Evolutionary conservation across 2,888 invertebrate species (phyloP).

Genomic region (Pristionchus maxplancki): DNA sequence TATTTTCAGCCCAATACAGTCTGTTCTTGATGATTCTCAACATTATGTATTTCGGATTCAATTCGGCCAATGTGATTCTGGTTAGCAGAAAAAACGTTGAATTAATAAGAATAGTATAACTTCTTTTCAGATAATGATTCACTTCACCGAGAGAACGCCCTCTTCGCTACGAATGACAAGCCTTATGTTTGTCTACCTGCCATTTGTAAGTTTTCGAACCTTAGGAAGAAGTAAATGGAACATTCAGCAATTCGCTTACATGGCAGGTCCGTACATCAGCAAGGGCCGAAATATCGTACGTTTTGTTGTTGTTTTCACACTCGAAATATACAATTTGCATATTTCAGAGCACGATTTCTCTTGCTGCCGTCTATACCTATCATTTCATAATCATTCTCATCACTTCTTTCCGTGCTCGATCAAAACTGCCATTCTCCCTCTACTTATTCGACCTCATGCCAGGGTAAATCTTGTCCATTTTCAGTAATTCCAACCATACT

Average conservation of each 20-base stretch:
- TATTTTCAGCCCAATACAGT: neutral
- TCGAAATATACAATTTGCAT: too few relatives aligned
- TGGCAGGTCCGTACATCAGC: neutral
- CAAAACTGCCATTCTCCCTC: slow-evolving; percentile 28
- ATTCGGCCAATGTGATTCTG: neutral
- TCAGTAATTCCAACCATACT: too few relatives aligned
- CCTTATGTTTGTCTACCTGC: neutral
- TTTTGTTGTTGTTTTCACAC: neutral
- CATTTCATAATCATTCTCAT: neutral
- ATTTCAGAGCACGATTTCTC: neutral
- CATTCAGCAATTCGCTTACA: neutral
- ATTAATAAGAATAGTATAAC: neutral
- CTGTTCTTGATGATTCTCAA: neutral
- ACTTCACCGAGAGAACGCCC: neutral
- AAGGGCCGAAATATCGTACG: neutral
- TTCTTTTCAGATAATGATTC: neutral
- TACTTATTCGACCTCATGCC: slow-evolving; percentile 21
- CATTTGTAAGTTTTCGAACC: neutral
- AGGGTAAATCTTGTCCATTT: neutral
- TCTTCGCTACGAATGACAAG: neutral
- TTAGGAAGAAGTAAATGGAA: too few relatives aligned
- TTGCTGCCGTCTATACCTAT: neutral
- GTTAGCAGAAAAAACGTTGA: too few relatives aligned
- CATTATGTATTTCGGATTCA: neutral
- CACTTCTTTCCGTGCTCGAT: neutral